phyloP scores from a whole-genome alignment of 2,113 vertebrate species.

The Scomber japonicus region DNA sequence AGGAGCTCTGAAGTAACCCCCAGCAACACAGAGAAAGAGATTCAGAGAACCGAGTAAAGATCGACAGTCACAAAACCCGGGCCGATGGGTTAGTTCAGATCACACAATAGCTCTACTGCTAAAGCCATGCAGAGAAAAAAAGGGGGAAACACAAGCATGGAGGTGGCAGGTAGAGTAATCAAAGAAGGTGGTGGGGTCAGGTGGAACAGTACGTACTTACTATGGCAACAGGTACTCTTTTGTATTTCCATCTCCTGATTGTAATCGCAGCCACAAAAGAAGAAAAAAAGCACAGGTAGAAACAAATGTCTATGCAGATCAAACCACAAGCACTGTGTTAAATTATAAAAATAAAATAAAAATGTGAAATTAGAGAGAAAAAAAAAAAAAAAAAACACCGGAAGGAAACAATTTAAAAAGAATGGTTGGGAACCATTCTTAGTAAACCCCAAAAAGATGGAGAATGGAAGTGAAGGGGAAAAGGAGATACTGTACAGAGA shows the following conservation, averaged over 20 bases:
- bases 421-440: slow-evolving; percentile 91
- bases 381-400: slow-evolving; percentile 36
- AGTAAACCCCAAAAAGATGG: slow-evolving; percentile 83
- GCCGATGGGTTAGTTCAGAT: slow-evolving; percentile 72
- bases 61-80: slow-evolving; percentile 26
- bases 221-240: slow-evolving; percentile 99
- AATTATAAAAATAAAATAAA: slow-evolving; percentile 74
- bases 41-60: slow-evolving; percentile 25
- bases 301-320: slow-evolving; percentile 96
- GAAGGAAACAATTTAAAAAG: slow-evolving; percentile 69
- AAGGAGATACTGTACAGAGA: slow-evolving; percentile 75
- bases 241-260: slow-evolving; percentile 98
- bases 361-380: slow-evolving; percentile 54
- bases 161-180: slow-evolving; percentile 77
- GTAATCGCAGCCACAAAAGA: slow-evolving; percentile 97
- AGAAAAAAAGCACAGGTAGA: slow-evolving; percentile 99
- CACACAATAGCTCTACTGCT: slow-evolving; percentile 77
- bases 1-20: slow-evolving; percentile 74
- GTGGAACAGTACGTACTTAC: slow-evolving; percentile 97
- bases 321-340: slow-evolving; percentile 93
- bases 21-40: slow-evolving; percentile 64
- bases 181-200: slow-evolving; percentile 81
- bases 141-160: slow-evolving; percentile 78
- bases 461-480: slow-evolving; percentile 85
- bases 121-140: slow-evolving; percentile 85